Evolutionary conservation across 1,140 invertebrate species (phyloP).

Genomic region (Zaprionus tsacasi): DNA sequence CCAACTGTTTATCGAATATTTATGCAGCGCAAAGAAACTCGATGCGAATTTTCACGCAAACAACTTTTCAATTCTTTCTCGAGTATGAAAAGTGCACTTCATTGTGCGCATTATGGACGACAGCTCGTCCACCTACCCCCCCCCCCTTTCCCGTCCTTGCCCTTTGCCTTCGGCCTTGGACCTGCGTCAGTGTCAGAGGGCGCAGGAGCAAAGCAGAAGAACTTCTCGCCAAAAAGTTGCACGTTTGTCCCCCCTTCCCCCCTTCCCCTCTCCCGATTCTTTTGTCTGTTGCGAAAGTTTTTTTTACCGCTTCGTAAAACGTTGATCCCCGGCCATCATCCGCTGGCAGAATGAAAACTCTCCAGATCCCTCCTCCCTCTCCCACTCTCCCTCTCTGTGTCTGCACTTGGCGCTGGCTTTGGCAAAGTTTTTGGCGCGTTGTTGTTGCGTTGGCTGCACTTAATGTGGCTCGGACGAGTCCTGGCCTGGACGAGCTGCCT

Average conservation of each 20-base stretch:
- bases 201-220: constrained; percentile 72
- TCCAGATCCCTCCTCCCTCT: neutral
- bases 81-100: constrained; percentile 81
- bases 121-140: constrained; percentile 39
- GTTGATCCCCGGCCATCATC: constrained; percentile 78
- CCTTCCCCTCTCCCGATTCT: too few relatives aligned
- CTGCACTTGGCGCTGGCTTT: constrained; percentile 45
- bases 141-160: neutral
- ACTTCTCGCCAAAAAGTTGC: constrained; percentile 63
- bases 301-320: constrained; percentile 48
- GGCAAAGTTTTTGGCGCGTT: constrained; percentile 54
- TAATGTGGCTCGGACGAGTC: constrained; percentile 59
- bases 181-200: constrained; percentile 63
- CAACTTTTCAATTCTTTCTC: constrained; percentile 75
- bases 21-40: constrained; percentile 28
- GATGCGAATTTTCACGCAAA: constrained; percentile 37
- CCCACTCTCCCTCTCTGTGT: neutral
- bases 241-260: constrained; percentile 12
- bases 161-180: constrained; percentile 13
- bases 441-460: constrained; percentile 56
- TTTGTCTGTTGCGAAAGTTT: constrained; percentile 44
- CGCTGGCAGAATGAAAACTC: constrained; percentile 48
- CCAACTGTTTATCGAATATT: constrained; percentile 41
- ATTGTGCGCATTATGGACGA: constrained; percentile 80
- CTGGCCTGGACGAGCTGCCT: constrained; percentile 34